Percentiles rank a stretch among this genome's conserved stretches.
These are phyloP conservation scores for Laticauda colubrina DNA, from an alignment of 2,113 vertebrate genomes.

Conservation along the genomic window DNA sequence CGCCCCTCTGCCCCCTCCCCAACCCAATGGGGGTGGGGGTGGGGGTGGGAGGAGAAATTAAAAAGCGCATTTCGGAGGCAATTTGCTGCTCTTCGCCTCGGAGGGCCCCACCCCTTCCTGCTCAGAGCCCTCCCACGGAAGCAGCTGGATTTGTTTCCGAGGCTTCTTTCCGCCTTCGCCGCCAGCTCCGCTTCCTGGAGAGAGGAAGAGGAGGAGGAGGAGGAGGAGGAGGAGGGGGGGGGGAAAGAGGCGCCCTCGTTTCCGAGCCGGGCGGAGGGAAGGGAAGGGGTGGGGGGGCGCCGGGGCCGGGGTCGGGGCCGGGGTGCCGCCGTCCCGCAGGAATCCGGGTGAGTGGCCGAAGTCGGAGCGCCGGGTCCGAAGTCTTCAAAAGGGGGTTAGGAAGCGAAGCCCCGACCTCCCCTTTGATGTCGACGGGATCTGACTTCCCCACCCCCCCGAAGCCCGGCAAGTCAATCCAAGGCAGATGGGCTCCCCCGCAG, in stretches of 20 bases:
- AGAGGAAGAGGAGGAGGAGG: not conserved
- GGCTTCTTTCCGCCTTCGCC: not conserved
- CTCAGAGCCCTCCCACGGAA: not conserved
- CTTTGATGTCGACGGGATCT: not conserved
- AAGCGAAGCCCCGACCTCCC: not conserved
- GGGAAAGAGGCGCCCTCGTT: not conserved
- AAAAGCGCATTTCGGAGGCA: too few species aligned
- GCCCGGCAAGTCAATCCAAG: too few species aligned
- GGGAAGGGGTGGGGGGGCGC: too few species aligned
- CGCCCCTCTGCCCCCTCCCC: too few species aligned
- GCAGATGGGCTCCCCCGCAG: not conserved
- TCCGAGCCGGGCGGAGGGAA: too few species aligned
- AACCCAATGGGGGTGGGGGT: accelerated
- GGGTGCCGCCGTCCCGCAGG: not conserved
- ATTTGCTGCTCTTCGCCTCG: not conserved
- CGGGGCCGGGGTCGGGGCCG: too few species aligned
- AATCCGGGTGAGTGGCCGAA: not conserved
- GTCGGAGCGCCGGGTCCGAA: not conserved
- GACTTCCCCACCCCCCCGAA: not conserved
- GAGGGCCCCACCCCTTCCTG: not conserved
- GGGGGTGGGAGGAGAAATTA: too few species aligned
- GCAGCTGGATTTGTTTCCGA: not conserved
- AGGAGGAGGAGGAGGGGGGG: not conserved
- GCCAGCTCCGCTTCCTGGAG: not conserved
- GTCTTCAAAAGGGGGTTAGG: not conserved